These are phyloP conservation scores for Lasaia peninsularis DNA, from an alignment of 1,140 invertebrate genomes.

Conservation along the genomic window DNA sequence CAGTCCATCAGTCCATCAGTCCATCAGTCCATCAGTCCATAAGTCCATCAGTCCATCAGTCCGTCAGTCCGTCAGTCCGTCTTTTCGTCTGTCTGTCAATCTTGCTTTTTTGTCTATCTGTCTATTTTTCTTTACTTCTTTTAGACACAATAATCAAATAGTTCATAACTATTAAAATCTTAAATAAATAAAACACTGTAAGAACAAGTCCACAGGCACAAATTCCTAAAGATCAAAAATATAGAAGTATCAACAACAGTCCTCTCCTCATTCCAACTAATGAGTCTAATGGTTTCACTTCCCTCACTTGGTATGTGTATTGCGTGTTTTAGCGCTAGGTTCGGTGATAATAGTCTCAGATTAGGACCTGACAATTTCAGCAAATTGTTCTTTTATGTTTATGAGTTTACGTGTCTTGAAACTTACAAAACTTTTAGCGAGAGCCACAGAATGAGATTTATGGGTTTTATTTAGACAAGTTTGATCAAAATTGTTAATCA, in stretches of 20 bases:
- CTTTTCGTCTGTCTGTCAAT: too few relatives aligned
- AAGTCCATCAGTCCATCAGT: too few relatives aligned
- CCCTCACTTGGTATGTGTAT: slow-evolving; percentile 38
- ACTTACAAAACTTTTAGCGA: slow-evolving; percentile 28
- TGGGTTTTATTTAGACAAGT: background rate
- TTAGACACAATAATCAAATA: too few relatives aligned
- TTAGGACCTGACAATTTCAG: slow-evolving; percentile 60
- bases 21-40: too few relatives aligned
- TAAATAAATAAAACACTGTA: too few relatives aligned
- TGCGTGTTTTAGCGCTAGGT: slow-evolving; percentile 39
- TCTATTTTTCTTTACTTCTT: too few relatives aligned
- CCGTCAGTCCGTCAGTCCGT: too few relatives aligned
- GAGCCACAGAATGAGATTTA: background rate
- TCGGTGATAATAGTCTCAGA: slow-evolving; percentile 48
- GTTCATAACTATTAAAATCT: too few relatives aligned
- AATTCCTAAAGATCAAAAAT: background rate
- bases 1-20: too few relatives aligned
- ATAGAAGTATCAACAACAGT: background rate
- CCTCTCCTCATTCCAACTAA: background rate
- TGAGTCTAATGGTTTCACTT: slow-evolving; percentile 5
- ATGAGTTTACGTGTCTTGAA: slow-evolving; percentile 62
- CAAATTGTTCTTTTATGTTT: slow-evolving; percentile 61
- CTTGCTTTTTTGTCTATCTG: too few relatives aligned
- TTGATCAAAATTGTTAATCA: background rate
- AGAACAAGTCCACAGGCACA: too few relatives aligned